A percentile compares a stretch with the other conserved stretches of the same genome.
These are phyloP conservation scores for Danio jaintianensis DNA, from an alignment of 2,797 vertebrate genomes.

Conservation along the genomic window DNA sequence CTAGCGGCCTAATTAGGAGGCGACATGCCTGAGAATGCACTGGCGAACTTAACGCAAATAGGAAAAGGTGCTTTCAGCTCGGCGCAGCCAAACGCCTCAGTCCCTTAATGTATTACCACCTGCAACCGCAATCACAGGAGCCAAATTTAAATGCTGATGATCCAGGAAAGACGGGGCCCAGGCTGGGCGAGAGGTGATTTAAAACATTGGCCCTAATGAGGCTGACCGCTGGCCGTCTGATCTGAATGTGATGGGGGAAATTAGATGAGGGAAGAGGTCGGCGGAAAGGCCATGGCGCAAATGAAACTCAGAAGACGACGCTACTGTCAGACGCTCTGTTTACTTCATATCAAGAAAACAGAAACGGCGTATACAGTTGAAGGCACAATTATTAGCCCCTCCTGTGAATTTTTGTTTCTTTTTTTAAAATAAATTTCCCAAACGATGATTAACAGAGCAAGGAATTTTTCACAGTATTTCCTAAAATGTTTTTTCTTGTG, in stretches of 20 bases:
- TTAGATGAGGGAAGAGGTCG: slow-evolving; percentile 81
- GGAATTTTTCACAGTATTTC: too few species aligned
- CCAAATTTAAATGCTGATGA: slow-evolving; percentile 84
- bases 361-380: slow-evolving; percentile 34
- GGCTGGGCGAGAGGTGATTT: slow-evolving; percentile 82
- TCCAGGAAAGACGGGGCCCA: slow-evolving; percentile 78
- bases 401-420: too few species aligned
- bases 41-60: slow-evolving; percentile 81
- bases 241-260: slow-evolving; percentile 84
- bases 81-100: slow-evolving; percentile 77
- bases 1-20: slow-evolving; percentile 79
- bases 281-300: slow-evolving; percentile 72
- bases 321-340: slow-evolving; percentile 72
- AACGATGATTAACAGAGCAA: too few species aligned
- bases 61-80: slow-evolving; percentile 80
- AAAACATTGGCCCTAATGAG: slow-evolving; percentile 86
- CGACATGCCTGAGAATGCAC: slow-evolving; percentile 83
- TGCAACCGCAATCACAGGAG: slow-evolving; percentile 82
- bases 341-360: slow-evolving; percentile 79
- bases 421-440: too few species aligned
- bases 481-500: too few species aligned
- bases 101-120: slow-evolving; percentile 87
- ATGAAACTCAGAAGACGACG: slow-evolving; percentile 76
- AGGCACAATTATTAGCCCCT: too few species aligned
- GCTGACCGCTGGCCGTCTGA: slow-evolving; percentile 81